Base-by-base conservation (phyloP, 2,888 invertebrate species). In the Coelogynopora nodosa region DNA sequence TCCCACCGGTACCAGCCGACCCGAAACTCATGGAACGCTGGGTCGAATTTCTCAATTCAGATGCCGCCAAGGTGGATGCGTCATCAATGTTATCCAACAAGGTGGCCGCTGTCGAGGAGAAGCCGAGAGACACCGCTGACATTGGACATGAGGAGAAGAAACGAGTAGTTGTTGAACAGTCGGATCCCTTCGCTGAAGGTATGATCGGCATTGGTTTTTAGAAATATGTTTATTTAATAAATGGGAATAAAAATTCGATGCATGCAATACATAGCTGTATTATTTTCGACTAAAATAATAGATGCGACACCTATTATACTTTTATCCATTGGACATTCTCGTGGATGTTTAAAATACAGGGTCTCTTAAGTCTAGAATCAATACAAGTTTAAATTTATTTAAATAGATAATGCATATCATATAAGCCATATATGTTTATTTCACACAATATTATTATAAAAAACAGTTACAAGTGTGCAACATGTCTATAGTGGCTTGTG, bases 11-110 rank as follows among this genome's bases (percentile, higher is more conserved):
- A 2, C 18, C 23, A 2, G 27, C n/a, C 18, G 85, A 85, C 27
- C 18, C 84, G 30, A 85, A 85, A 67, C 28, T 85, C 13, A 85
- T 85, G 85, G 85, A 85, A 30, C 26, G 30, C 5, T 85, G 67
- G n/a, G 13, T 85, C 0, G 85, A 85, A 23, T 85, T 85, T 28
- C 67, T 85, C 18, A 67, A 67, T 18, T 74, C 67, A 27, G 67
- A 85, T 10, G 67, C 85, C 1, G 74, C 26, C 26, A 85, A 0
- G 18, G 84, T 27, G 27, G 30, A 5, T 1, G 30, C 26, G 2
- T 2, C 5, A 18, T 13, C 49, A 13, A 49, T 49, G 5, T 13
- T 5, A 13, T 5, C 49, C 49, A 49, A 49, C 5, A 74, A 74
- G 23, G 18, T 26, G 2, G 74, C 5, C 2, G 18, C 74, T 13